Evolutionary conservation across 2,113 vertebrate genomes (phyloP).

Genomic region (Gila orcuttii): DNA sequence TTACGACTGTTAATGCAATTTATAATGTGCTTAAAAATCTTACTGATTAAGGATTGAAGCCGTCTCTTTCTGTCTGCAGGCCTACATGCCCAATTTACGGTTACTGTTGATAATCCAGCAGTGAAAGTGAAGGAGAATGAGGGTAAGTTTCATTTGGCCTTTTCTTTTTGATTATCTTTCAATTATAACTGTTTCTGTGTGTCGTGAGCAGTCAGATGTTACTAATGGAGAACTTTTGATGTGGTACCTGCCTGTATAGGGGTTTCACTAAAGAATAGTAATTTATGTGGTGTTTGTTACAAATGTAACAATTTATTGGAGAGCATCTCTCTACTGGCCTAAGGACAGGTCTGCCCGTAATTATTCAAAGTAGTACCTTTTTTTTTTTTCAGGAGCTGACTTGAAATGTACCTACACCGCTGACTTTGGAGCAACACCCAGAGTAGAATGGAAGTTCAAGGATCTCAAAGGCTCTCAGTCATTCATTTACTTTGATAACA

Average conservation of each 20-base stretch:
- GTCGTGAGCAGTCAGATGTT: neutral
- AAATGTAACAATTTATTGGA: neutral
- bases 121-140: slow-evolving; percentile 66
- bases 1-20: neutral
- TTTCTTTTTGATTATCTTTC: neutral
- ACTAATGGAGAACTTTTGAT: neutral
- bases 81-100: slow-evolving; percentile 56
- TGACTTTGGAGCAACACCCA: slow-evolving; percentile 69
- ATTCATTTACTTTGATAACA: slow-evolving; percentile 65
- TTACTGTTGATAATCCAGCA: neutral
- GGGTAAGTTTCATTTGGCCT: slow-evolving; percentile 62
- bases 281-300: neutral
- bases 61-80: slow-evolving; percentile 55
- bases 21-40: neutral
- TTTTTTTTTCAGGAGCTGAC: slow-evolving; percentile 63
- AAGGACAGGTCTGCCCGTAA: neutral
- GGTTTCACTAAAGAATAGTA: neutral
- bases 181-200: neutral
- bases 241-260: neutral
- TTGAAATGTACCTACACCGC: slow-evolving; percentile 64
- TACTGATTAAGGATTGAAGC: neutral
- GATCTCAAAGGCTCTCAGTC: slow-evolving; percentile 62
- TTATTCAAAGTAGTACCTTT: neutral
- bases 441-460: slow-evolving; percentile 77
- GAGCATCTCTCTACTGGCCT: neutral